A percentile compares a stretch with the other conserved stretches of the same genome.
Evolutionary conservation across 2,113 vertebrate genomes (phyloP).

Genomic region (Hemichromis elongatus): DNA sequence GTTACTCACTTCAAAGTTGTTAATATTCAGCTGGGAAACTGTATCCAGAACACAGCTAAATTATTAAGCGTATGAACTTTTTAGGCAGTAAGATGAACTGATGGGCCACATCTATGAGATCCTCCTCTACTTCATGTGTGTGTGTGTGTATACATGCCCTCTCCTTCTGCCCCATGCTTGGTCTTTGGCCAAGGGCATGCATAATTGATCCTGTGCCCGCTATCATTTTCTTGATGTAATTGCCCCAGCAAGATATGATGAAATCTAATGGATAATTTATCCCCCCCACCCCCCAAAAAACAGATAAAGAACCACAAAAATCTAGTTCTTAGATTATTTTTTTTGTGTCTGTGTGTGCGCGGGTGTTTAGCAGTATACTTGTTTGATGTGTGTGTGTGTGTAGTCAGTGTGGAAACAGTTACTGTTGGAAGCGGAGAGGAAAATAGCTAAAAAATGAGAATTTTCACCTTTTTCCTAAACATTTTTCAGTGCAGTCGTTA

Average conservation of each 20-base stretch:
- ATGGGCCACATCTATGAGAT: conserved; percentile 96
- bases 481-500: not conserved
- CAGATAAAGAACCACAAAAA: conserved; percentile 77
- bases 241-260: conserved; percentile 98
- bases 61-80: conserved; percentile 99
- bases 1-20: conserved; percentile 93
- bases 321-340: conserved; percentile 27
- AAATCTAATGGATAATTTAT: conserved; percentile 99
- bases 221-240: conserved; percentile 99
- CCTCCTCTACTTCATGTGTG: conserved; percentile 78
- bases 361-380: not conserved
- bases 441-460: not conserved
- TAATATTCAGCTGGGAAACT: conserved; percentile 99
- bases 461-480: not conserved
- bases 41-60: conserved; percentile 99
- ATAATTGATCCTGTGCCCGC: conserved; percentile 96
- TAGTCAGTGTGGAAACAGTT: not conserved
- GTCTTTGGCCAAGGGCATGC: conserved; percentile 96
- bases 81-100: conserved; percentile 99
- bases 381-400: not conserved
- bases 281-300: conserved; percentile 73
- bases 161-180: conserved; percentile 91
- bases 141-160: conserved; percentile 77
- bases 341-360: not conserved
- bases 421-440: not conserved